Conservation (phyloP, 2,797 vertebrate species). For the Microtus californicus region DNA sequence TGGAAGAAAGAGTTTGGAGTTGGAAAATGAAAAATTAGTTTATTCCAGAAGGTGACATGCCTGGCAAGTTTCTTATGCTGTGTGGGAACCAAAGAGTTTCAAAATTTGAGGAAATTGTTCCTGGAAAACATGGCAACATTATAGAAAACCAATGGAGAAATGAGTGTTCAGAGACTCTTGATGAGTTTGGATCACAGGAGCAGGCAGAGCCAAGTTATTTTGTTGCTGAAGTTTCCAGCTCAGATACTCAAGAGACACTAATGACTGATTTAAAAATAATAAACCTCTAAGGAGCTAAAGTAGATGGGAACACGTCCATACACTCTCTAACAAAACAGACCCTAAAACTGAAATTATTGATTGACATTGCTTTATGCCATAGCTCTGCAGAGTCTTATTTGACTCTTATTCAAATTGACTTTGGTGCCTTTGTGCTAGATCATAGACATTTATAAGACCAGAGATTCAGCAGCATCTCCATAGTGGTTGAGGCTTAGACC, state of each 20-base stretch:
- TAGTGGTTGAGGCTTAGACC: background rate
- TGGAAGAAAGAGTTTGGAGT: background rate
- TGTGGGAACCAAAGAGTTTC: background rate
- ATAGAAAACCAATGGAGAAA: background rate
- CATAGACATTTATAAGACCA: background rate
- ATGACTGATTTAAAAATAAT: constrained; percentile 7
- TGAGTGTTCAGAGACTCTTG: background rate
- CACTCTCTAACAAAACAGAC: background rate
- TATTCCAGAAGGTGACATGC: too few relatives aligned
- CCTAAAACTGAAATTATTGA: constrained; percentile 15
- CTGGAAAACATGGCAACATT: background rate
- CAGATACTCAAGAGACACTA: background rate
- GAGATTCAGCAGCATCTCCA: background rate
- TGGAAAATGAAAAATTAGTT: background rate
- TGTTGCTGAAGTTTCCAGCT: constrained; percentile 36
- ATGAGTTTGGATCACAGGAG: background rate
- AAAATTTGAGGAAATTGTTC: background rate
- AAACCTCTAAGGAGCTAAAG: background rate
- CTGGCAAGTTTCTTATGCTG: background rate
- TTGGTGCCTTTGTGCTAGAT: background rate
- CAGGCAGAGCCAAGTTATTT: background rate
- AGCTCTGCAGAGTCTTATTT: background rate
- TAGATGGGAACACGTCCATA: background rate
- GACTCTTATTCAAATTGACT: constrained; percentile 50
- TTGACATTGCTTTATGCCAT: background rate